Conservation (phyloP, 1,140 invertebrate species). For the Drosophila sproati region DNA sequence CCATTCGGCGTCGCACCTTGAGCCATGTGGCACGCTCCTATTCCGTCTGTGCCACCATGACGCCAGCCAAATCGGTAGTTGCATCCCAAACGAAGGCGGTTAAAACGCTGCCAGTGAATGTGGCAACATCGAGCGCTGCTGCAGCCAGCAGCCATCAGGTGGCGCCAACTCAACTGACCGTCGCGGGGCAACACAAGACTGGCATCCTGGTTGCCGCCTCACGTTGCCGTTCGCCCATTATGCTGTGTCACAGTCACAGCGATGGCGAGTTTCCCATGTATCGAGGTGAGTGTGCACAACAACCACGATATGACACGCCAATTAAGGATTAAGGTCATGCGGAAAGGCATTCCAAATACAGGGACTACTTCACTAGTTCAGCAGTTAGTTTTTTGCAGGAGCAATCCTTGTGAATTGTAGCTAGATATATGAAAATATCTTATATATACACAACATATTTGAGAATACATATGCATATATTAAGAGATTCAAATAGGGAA, state of each 20-base stretch:
- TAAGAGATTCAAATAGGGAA: no score
- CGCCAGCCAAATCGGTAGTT: constrained; percentile 23
- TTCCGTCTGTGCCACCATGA: constrained; percentile 67
- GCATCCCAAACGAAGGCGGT: constrained; percentile 19
- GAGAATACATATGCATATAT: no score
- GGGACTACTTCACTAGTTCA: no score
- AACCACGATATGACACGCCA: no score
- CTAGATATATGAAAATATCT: no score
- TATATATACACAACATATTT: no score
- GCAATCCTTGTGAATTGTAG: neutral
- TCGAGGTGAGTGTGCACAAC: constrained; percentile 77
- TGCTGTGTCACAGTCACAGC: constrained; percentile 92
- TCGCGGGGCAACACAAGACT: constrained; percentile 59
- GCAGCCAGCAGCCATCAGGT: constrained; percentile 20
- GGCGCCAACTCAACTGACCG: constrained; percentile 50
- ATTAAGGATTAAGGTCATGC: constrained; percentile 6
- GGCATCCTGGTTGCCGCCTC: constrained; percentile 74
- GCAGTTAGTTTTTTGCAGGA: neutral
- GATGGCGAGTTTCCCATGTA: constrained; percentile 93
- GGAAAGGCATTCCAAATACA: neutral
- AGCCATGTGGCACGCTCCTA: constrained; percentile 79
- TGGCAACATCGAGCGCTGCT: constrained; percentile 30
- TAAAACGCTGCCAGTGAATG: constrained; percentile 17
- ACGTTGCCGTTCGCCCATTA: constrained; percentile 88
- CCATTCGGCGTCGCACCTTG: constrained; percentile 74